Base-by-base conservation (phyloP, 2,888 invertebrate genomes). In the Drosophila percnosoma region DNA sequence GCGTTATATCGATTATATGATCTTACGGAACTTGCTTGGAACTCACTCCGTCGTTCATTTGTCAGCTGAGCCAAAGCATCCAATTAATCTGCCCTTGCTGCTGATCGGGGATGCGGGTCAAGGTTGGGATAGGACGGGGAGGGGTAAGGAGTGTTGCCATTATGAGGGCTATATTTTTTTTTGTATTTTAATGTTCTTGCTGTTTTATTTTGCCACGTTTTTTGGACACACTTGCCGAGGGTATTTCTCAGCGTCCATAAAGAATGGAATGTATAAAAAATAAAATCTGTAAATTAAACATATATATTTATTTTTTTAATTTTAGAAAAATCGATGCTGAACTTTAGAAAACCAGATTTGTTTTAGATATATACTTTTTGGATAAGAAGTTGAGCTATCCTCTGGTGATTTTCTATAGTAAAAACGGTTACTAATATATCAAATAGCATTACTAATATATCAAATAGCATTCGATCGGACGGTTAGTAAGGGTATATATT, bases 191-290 rank as follows among this genome's bases (percentile, higher is more conserved):
- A 59, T 27, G n/a, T n/a, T n/a, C 57, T 45, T 73, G 61, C 40
- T 53, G 51, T 63, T 53, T 70, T 65, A 27, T 65, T 53, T 59
- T 63, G 74, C 21, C 74, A 54, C 67, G 59, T 55, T 67, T 7
- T 21, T 15, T 2, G 24, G 13, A 24, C 21, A 21, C 21, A 2
- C 45, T 45, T 24, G 15, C 45, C 45, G 2, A 45, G 7, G 7
- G 15, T 21, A 21, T 45, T 21, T 15, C 45, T 10, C 31, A 31
- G 31, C 31, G 31, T 31, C 8, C 31, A 29, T 29, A 29, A 29
- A 1, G 29, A 29, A 29, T 29, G 29, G 0, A 27, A 27, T 27
- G 27, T 27, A 27, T 27, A 27, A 27, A 27, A 27, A 24, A 21
- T 21, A 21, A 21, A 21, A 21, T 21, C 13, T 34, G 34, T 0